Conservation (phyloP, 64 coral and sea anemone genomes). For the Hydrozoanthus tunicans region DNA sequence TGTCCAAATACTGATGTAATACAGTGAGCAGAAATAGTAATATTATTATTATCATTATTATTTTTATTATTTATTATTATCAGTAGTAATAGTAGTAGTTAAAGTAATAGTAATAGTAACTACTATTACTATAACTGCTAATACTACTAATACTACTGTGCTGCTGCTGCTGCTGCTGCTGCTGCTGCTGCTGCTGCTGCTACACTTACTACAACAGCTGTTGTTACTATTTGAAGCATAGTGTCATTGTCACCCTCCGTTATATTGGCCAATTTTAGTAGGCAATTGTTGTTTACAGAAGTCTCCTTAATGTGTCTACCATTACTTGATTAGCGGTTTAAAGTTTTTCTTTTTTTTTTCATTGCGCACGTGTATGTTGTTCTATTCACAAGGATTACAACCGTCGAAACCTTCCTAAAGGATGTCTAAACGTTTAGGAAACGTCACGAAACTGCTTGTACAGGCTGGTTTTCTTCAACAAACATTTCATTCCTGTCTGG, state of each 20-base stretch:
- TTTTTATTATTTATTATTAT: not conserved
- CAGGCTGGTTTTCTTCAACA: conserved; percentile 3
- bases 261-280: no score
- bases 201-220: no score
- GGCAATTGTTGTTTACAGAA: no score
- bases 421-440: not conserved
- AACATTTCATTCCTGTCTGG: not conserved
- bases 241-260: no score
- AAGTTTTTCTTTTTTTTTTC: not conserved
- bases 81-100: not conserved
- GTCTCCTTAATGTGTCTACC: no score
- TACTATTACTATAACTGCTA: not conserved
- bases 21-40: no score
- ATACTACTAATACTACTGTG: not conserved
- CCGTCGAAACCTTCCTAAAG: not conserved
- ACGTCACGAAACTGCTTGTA: conserved; percentile 9
- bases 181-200: no score
- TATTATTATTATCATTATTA: no score
- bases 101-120: not conserved
- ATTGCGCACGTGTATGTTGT: no score
- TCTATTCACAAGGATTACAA: not conserved
- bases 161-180: not conserved
- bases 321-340: not conserved
- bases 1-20: no score
- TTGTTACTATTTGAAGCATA: no score